These are phyloP conservation scores for Palloptera scutellata DNA, from an alignment of 2,888 invertebrate genomes.

Conservation along the genomic window DNA sequence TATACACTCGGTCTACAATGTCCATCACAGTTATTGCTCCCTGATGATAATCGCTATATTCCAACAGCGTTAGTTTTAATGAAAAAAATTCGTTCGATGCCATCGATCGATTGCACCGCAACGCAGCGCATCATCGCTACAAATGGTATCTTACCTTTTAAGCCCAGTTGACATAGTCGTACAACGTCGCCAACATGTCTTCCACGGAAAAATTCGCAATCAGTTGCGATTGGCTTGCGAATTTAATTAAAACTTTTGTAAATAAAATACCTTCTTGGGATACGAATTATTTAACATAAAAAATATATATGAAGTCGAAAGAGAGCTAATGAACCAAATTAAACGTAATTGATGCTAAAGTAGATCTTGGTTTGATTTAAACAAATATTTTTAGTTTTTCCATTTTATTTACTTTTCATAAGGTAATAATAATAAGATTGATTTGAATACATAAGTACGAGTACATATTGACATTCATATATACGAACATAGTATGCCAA, in stretches of 20 bases:
- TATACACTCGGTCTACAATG: slow-evolving; percentile 41
- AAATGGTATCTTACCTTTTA: slow-evolving; percentile 56
- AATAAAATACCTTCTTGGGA: slow-evolving; percentile 34
- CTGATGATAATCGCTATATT: slow-evolving; percentile 48
- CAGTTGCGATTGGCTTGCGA: slow-evolving; percentile 37
- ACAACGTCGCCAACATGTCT: slow-evolving; percentile 55
- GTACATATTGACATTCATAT: neutral
- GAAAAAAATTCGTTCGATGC: neutral
- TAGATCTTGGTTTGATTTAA: no score
- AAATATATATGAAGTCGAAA: no score
- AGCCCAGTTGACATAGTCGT: slow-evolving; percentile 27
- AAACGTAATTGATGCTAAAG: no score
- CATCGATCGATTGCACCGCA: no score
- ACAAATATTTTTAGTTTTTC: no score
- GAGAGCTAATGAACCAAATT: no score
- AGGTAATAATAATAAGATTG: no score
- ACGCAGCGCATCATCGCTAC: slow-evolving; percentile 38
- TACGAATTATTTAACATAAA: slow-evolving; percentile 30
- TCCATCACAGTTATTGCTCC: slow-evolving; percentile 50
- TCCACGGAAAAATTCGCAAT: slow-evolving; percentile 50
- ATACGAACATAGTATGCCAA: neutral
- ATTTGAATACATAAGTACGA: no score
- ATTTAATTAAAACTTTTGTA: slow-evolving; percentile 52
- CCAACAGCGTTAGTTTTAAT: slow-evolving; percentile 32
- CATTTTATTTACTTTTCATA: no score